Conservation (phyloP, 1,140 invertebrate species). For the Goniozus legneri region DNA sequence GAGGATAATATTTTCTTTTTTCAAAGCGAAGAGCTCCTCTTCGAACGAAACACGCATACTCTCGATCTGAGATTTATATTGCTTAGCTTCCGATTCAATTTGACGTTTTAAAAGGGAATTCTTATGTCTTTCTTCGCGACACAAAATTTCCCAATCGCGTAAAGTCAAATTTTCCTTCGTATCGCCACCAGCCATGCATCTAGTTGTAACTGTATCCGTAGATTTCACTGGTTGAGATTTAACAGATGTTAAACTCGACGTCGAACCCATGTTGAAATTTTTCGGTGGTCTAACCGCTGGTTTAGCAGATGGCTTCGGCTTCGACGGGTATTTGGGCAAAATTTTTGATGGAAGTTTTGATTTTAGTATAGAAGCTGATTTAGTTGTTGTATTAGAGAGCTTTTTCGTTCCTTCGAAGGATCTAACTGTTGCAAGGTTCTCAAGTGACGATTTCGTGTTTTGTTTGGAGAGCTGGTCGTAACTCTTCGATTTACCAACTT, state of each 20-base stretch:
- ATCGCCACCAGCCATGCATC: conserved; percentile 34
- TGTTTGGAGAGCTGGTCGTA: conserved; percentile 38
- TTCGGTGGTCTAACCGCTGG: conserved; percentile 23
- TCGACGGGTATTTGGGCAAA: conserved; percentile 13
- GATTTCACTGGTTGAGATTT: conserved; percentile 18
- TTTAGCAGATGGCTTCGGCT: conserved; percentile 14
- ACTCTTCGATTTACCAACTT: conserved; percentile 37
- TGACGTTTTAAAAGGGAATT: conserved; percentile 41
- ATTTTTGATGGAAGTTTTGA: conserved; percentile 5
- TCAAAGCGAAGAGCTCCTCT: conserved; percentile 44
- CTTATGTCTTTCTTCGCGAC: conserved; percentile 43
- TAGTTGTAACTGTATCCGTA: conserved; percentile 16
- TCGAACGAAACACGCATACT: conserved; percentile 43
- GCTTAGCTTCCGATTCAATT: conserved; percentile 40
- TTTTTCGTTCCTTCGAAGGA: conserved; percentile 16
- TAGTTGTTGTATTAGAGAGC: conserved; percentile 9
- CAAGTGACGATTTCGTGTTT: conserved; percentile 13
- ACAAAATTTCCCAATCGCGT: conserved; percentile 40
- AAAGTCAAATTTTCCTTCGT: conserved; percentile 22
- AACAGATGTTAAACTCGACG: conserved; percentile 13
- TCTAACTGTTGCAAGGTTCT: conserved; percentile 18
- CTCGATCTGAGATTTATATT: conserved; percentile 45
- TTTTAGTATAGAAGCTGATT: conserved; percentile 26
- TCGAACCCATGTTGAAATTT: conserved; percentile 13
- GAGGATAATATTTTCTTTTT: conserved; percentile 48